Evolutionary conservation across 2,113 vertebrate genomes (phyloP).

Genomic region (Carassius gibelio): DNA sequence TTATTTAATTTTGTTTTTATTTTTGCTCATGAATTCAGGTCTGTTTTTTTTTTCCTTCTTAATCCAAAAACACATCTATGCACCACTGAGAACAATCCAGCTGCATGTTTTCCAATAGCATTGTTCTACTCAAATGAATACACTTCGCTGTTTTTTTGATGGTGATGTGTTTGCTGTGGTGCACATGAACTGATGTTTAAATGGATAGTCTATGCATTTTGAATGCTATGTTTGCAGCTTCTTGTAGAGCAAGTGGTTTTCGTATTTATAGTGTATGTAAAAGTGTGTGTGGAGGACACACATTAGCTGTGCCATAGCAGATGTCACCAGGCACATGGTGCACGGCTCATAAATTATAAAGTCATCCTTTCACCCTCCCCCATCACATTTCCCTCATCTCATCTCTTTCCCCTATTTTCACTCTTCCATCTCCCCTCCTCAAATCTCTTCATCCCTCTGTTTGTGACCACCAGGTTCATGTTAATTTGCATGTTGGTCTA

Average conservation of each 20-base stretch:
- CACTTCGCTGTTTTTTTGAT: no score
- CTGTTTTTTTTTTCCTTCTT: not conserved
- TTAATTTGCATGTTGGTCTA: not conserved
- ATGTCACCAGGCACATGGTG: slow-evolving; percentile 80
- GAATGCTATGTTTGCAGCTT: no score
- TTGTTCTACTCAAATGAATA: no score
- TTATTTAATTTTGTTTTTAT: no score
- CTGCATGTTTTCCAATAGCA: no score
- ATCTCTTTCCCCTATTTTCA: slow-evolving; percentile 25
- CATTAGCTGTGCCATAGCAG: slow-evolving; percentile 80
- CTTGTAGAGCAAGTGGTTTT: no score
- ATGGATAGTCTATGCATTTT: no score
- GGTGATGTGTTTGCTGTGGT: no score
- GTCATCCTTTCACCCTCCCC: slow-evolving; percentile 50
- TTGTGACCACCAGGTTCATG: not conserved
- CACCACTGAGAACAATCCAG: no score
- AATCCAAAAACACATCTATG: no score
- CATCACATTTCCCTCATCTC: slow-evolving; percentile 35
- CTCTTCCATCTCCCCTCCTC: not conserved
- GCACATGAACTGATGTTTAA: no score
- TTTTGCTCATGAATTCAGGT: not conserved
- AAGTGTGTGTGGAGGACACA: slow-evolving; percentile 63
- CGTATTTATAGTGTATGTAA: no score
- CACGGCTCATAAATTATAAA: slow-evolving; percentile 80
- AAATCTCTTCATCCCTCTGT: not conserved